Evolutionary conservation across 1,140 invertebrate species (phyloP).

Genomic region (Latrodectus geometricus): DNA sequence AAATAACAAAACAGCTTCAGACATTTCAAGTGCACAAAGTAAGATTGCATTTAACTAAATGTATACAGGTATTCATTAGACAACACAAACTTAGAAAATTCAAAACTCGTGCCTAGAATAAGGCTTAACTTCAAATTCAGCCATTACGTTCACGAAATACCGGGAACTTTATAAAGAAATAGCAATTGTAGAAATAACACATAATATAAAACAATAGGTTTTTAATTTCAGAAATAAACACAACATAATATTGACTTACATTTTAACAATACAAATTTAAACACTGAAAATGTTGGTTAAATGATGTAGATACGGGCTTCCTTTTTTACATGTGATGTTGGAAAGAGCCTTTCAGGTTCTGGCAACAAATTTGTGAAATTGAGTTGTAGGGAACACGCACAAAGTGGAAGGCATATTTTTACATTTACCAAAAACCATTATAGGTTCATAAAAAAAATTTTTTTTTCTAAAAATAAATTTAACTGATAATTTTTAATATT

Average conservation of each 20-base stretch:
- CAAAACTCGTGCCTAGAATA: conserved; percentile 41
- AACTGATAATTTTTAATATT: no score
- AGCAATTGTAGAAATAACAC: no score
- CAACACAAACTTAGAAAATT: neutral
- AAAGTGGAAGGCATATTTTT: neutral
- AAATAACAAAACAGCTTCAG: neutral
- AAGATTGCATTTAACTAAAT: neutral
- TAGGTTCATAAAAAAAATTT: no score
- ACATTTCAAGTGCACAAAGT: neutral
- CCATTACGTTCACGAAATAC: conserved; percentile 21
- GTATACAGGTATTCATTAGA: neutral
- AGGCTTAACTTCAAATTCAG: conserved; percentile 49
- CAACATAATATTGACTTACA: conserved; percentile 22
- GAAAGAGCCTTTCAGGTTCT: neutral
- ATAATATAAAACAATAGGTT: neutral
- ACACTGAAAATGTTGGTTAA: conserved; percentile 4
- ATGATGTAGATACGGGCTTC: neutral
- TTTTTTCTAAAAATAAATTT: no score
- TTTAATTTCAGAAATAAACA: neutral
- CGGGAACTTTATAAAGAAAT: neutral
- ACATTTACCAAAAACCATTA: neutral
- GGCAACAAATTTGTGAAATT: neutral
- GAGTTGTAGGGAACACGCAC: neutral
- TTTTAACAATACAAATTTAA: conserved; percentile 22
- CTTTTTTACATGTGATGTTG: neutral